These are phyloP conservation scores for Caenorhabditis afra DNA, from an alignment of 2,888 invertebrate species.

Conservation along the genomic window DNA sequence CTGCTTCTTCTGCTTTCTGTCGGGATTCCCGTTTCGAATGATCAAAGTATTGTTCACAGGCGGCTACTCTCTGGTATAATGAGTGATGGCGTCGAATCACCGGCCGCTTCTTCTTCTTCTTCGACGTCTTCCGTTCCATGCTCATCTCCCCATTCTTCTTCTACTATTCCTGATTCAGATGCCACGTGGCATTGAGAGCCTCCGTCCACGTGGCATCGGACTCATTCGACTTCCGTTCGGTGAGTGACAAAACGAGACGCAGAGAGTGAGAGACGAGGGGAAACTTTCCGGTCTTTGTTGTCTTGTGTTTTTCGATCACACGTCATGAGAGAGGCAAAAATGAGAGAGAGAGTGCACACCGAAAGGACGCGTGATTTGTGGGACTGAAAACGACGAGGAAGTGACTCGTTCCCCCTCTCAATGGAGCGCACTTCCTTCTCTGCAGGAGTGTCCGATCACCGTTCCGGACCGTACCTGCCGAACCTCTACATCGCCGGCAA, in stretches of 20 bases:
- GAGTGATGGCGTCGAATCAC: conserved; percentile 45
- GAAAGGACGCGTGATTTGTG: too few species aligned
- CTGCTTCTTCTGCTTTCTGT: conserved; percentile 11
- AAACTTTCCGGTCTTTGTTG: not conserved
- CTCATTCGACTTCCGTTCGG: conserved; percentile 69
- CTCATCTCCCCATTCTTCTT: conserved; percentile 11
- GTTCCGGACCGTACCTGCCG: conserved; percentile 69
- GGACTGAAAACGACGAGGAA: not conserved
- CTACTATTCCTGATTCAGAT: not conserved
- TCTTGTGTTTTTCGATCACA: not conserved
- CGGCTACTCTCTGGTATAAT: conserved; percentile 30
- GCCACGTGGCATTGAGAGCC: conserved; percentile 1
- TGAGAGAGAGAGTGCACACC: not conserved
- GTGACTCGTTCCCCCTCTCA: not conserved
- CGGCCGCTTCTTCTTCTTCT: not conserved
- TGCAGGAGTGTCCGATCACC: conserved; percentile 68
- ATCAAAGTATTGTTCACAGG: conserved; percentile 21
- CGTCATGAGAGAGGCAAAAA: conserved; percentile 3
- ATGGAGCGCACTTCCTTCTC: not conserved
- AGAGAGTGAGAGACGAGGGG: too few species aligned
- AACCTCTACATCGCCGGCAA: conserved; percentile 71
- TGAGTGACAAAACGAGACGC: too few species aligned
- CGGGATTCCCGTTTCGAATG: conserved; percentile 9
- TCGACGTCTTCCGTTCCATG: too few species aligned
- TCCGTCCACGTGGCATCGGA: conserved; percentile 68